Evolutionary conservation across 2,888 invertebrate genomes (phyloP), one percentile per base, ranked within the genome.

Genomic region (Drosophila maculinotata): DNA sequence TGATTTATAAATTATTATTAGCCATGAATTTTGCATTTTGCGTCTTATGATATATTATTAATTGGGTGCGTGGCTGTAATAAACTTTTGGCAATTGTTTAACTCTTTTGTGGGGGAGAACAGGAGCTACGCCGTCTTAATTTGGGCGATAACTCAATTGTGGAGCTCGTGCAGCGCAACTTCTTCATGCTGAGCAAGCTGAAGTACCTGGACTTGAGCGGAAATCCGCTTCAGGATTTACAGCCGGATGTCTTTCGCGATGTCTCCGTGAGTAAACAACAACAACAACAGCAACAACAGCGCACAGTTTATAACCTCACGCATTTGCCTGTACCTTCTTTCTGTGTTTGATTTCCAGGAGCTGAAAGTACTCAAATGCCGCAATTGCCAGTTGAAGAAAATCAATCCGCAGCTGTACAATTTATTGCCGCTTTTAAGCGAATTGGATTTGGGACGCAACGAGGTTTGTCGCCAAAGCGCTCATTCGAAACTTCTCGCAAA

Each of bases 351-450:
- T 42, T 66, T 54, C 36, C 94, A 95, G 93, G 94, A 95, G 82
- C 92, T 97, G 65, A 93, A 93, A 88, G 92, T 94, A 65, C 93
- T 97, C 75, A 94, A 94, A 88, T 96, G 96, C 90, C 93, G 96
- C 74, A 92, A 93, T 73, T 97, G 96, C 91, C 93, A 94, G 57
- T 91, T 97, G 76, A 93, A 94, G 82, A 94, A 95, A 90, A 94
- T 96, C 81, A 96, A 96, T 92, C 94, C 95, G 8, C 95, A 95
- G 90, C 93, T 96, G 81, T 96, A 96, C 92, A 95, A 95, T 90
- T 93, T 96, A 82, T 93, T 95, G 83, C 93, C 95, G 67, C 94
- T 94, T 88, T 92, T 96, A 68, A 93, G 94, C 77, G 94, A 95
- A 89, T 91, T 96, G 79, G 96, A 96, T 91, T 92, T 96, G 80